A percentile compares a stretch with the other conserved stretches of the same genome.
These are phyloP conservation scores for Callosobruchus maculatus DNA, from an alignment of 2,888 invertebrate species.

Conservation along the genomic window DNA sequence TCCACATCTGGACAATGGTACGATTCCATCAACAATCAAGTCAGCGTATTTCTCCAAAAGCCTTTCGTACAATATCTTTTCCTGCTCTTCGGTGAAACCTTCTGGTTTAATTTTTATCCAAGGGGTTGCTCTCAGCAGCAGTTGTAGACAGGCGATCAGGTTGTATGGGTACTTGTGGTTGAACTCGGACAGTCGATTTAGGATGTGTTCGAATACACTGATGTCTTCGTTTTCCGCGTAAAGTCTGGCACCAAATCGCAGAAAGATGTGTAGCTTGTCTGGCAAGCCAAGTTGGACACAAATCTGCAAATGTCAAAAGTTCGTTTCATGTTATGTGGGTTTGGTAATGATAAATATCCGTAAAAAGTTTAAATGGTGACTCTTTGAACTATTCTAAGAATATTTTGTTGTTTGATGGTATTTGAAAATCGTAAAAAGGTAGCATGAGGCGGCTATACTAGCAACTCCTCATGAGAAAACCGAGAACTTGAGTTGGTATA, in stretches of 20 bases:
- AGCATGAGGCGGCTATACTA: too few relatives aligned
- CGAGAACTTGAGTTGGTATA: too few relatives aligned
- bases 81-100: conserved; percentile 32
- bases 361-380: too few relatives aligned
- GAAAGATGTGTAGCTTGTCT: conserved; percentile 69
- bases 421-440: too few relatives aligned
- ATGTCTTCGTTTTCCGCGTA: conserved; percentile 58
- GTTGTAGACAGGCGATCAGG: conserved; percentile 64
- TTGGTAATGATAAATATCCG: too few relatives aligned
- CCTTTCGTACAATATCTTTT: conserved; percentile 11
- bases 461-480: too few relatives aligned
- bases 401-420: too few relatives aligned
- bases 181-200: conserved; percentile 37
- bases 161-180: conserved; percentile 65
- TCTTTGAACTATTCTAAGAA: too few relatives aligned
- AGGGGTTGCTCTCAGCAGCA: conserved; percentile 64
- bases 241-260: conserved; percentile 67
- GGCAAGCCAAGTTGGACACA: conserved; percentile 71
- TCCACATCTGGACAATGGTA: conserved; percentile 59
- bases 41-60: conserved; percentile 46
- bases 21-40: conserved; percentile 56
- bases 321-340: too few relatives aligned
- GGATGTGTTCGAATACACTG: conserved; percentile 61
- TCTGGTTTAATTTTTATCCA: conserved; percentile 53
- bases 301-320: too few relatives aligned